Percentiles rank a stretch among this genome's conserved stretches.
Evolutionary conservation across 2,113 vertebrate species (phyloP).

Genomic region (Barbus barbus): DNA sequence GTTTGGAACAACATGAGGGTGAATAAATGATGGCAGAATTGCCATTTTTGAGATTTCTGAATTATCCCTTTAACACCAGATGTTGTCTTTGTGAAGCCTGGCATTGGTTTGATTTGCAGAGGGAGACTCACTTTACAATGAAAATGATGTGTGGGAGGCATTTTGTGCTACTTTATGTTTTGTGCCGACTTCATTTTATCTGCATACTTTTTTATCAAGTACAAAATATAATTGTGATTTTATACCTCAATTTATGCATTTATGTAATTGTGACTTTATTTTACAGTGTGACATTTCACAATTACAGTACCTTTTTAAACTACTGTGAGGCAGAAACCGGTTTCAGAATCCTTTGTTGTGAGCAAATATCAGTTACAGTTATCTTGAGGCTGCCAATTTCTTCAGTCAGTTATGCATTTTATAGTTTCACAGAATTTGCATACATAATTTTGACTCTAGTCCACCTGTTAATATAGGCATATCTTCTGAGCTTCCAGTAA

Average conservation of each 20-base stretch:
- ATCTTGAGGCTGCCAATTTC: neutral
- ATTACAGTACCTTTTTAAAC: too few relatives aligned
- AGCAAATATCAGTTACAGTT: neutral
- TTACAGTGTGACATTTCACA: neutral
- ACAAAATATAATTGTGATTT: neutral
- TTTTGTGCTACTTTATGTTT: neutral
- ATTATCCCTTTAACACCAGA: neutral
- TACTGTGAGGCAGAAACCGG: too few relatives aligned
- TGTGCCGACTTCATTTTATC: neutral
- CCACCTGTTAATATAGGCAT: too few relatives aligned
- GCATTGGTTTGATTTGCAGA: neutral
- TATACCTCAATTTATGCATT: neutral
- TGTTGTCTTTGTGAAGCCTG: conserved; percentile 24
- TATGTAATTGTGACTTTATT: neutral
- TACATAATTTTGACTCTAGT: neutral
- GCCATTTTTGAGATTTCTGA: neutral
- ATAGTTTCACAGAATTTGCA: neutral
- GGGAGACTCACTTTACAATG: neutral
- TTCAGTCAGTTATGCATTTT: neutral
- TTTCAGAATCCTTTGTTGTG: neutral
- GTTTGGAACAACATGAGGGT: neutral
- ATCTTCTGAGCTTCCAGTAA: neutral
- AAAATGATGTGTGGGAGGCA: neutral
- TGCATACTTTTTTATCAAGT: neutral
- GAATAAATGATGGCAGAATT: neutral